Evolutionary conservation across 2,888 invertebrate species (phyloP), one percentile per base, ranked within the genome.

Genomic region (Xiphydria camelus): DNA sequence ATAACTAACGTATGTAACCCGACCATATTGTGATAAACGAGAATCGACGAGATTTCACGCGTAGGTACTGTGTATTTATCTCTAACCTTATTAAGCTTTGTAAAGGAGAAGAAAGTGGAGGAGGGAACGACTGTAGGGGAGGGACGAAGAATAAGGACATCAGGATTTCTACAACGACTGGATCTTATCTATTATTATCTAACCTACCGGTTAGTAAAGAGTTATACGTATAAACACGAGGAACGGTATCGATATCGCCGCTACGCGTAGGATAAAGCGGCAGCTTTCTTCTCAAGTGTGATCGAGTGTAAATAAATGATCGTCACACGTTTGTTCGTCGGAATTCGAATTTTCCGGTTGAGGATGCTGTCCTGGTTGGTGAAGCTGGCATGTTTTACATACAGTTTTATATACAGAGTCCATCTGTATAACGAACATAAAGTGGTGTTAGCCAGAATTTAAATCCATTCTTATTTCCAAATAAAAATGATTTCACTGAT

Each of bases 1-100:
- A 75, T 74, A 75, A 71, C 61, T 70, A 61, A 60, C 61, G 64
- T 66, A 68, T 58, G 67, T 65, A 67, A 57, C 50, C 63, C 66
- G 61, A 70, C 62, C 61, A 66, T 57, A 68, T 66, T 71, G 70
- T 71, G 70, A 71, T 71, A 70, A 68, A 62, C 33, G 26, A n/a
- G 33, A 45, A 45, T 34, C 18, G 40, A 45, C 32, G 34, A 45
- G 33, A 34, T 41, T 32, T 18, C 34, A 20, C 34, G 34, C n/a
- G n/a, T n/a, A n/a, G n/a, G n/a, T 29, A 29, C 29, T 15, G 15
- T 34, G 17, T 34, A 34, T 34, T 34, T 45, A 33, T 12, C 29
- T 29, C 23, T 31, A 7, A 9, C 6, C n/a, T n/a, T n/a, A n/a
- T n/a, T 19, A n/a, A n/a, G n/a, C n/a, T n/a, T n/a, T n/a, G n/a